These are phyloP conservation scores for Harpalus rufipes DNA, from an alignment of 2,888 invertebrate genomes.

Conservation along the genomic window DNA sequence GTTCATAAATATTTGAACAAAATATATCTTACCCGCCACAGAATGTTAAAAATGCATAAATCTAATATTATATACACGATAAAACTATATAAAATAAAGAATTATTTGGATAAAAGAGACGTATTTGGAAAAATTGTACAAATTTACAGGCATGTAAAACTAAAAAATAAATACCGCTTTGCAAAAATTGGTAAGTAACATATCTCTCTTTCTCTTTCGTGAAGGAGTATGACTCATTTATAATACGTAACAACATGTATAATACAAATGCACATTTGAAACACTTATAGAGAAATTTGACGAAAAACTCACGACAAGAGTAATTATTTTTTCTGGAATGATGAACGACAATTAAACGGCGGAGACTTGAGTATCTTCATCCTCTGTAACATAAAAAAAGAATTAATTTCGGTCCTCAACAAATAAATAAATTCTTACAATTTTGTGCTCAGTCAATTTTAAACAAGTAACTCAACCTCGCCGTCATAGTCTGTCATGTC, in stretches of 20 bases:
- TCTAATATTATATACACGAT: constrained; percentile 56
- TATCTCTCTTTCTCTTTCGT: constrained; percentile 47
- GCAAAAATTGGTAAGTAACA: constrained; percentile 50
- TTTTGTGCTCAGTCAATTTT: constrained; percentile 25
- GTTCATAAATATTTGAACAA: constrained; percentile 38
- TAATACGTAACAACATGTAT: constrained; percentile 55
- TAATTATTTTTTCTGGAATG: constrained; percentile 58
- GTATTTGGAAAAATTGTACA: constrained; percentile 48
- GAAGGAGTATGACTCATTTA: constrained; percentile 45
- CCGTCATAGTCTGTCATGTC: constrained; percentile 65
- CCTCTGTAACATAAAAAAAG: constrained; percentile 79
- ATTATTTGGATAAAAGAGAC: constrained; percentile 52
- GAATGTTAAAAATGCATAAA: constrained; percentile 47
- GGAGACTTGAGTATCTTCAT: constrained; percentile 84
- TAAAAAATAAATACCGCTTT: constrained; percentile 53
- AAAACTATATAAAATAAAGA: constrained; percentile 50
- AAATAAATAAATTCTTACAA: constrained; percentile 12
- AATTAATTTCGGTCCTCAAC: background rate
- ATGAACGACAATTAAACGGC: constrained; percentile 76
- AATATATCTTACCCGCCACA: constrained; percentile 59
- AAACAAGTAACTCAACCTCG: constrained; percentile 63
- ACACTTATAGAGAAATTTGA: constrained; percentile 60
- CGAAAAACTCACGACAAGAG: constrained; percentile 57
- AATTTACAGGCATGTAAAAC: constrained; percentile 49
- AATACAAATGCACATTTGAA: constrained; percentile 57